phyloP scores from a whole-genome alignment of 2,113 vertebrate species.

The Dromiciops gliroides region DNA sequence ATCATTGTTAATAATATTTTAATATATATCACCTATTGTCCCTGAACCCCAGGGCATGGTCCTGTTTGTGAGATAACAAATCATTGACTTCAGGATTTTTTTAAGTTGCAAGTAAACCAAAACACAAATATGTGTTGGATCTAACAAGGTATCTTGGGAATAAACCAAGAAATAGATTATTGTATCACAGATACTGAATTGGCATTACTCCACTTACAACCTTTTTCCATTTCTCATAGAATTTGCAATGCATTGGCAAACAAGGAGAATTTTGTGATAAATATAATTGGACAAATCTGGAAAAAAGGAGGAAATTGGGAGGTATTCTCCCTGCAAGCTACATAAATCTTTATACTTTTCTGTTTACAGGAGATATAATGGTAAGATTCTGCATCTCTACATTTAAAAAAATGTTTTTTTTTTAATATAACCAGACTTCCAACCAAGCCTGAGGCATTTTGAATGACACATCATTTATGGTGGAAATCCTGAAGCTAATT shows the following conservation, averaged over 20 bases:
- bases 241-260: neutral
- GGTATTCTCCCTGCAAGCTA: neutral
- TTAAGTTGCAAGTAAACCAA: neutral
- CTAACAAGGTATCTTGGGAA: neutral
- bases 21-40: neutral
- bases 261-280: neutral
- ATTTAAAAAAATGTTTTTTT: neutral
- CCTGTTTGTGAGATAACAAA: neutral
- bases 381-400: neutral
- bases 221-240: slow-evolving; percentile 10
- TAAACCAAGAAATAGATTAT: neutral
- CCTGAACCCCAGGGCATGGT: slow-evolving; percentile 1
- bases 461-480: too few species aligned
- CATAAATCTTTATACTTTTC: neutral
- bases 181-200: slow-evolving; percentile 8
- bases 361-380: slow-evolving; percentile 10
- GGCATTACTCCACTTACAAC: neutral
- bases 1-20: neutral
- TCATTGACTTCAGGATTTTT: neutral
- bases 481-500: neutral
- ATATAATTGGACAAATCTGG: neutral
- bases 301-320: slow-evolving; percentile 24
- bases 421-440: neutral
- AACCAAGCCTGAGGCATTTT: neutral
- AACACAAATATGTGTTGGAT: neutral